These are phyloP conservation scores for Scaptomyza reducta DNA, from an alignment of 2,888 invertebrate species.

Conservation along the genomic window DNA sequence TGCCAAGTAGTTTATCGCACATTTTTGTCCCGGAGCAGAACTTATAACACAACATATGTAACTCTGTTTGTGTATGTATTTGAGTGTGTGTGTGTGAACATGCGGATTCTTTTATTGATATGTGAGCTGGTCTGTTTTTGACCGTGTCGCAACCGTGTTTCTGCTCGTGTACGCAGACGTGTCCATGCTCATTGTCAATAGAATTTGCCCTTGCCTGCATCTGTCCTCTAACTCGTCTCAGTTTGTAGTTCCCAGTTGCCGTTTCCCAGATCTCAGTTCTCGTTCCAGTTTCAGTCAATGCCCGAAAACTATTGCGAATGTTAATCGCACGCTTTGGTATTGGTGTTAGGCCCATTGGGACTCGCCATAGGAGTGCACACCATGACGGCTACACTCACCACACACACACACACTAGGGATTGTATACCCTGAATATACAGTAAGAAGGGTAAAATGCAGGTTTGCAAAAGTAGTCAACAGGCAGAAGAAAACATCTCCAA, in stretches of 20 bases:
- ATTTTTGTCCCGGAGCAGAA: slow-evolving; percentile 53
- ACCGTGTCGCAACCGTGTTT: slow-evolving; percentile 51
- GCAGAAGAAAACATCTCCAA: too few relatives aligned
- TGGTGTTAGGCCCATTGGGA: slow-evolving; percentile 66
- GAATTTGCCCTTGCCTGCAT: slow-evolving; percentile 15
- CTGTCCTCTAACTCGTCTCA: neutral
- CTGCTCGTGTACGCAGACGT: slow-evolving; percentile 53
- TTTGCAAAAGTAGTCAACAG: neutral
- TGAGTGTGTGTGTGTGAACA: slow-evolving; percentile 32
- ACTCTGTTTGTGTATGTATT: slow-evolving; percentile 16
- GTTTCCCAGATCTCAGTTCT: slow-evolving; percentile 2
- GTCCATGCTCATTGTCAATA: slow-evolving; percentile 33
- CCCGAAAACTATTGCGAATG: slow-evolving; percentile 60
- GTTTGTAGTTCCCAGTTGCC: neutral
- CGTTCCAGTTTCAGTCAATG: slow-evolving; percentile 8
- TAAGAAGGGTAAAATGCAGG: neutral
- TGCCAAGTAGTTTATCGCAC: slow-evolving; percentile 75
- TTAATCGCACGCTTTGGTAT: slow-evolving; percentile 77
- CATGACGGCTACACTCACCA: slow-evolving; percentile 27
- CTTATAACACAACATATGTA: slow-evolving; percentile 71
- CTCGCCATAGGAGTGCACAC: slow-evolving; percentile 47
- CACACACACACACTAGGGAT: neutral
- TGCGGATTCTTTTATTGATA: slow-evolving; percentile 51
- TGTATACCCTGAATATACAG: neutral
- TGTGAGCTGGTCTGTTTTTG: slow-evolving; percentile 44